Conservation (phyloP, 2,888 invertebrate genomes). For the Oscheius sp. region DNA sequence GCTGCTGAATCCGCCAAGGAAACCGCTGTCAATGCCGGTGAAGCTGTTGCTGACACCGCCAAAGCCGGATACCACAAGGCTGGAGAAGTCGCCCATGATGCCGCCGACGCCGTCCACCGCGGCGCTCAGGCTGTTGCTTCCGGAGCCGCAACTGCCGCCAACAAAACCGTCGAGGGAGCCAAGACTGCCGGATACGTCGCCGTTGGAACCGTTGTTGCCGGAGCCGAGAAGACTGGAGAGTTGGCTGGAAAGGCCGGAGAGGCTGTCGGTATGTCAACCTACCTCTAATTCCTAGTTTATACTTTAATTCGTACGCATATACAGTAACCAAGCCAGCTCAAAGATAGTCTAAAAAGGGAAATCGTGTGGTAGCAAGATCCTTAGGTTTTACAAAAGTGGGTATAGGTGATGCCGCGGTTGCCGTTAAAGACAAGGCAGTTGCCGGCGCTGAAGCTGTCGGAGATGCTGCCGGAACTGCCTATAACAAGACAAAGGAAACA, state of each 20-base stretch:
- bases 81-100: not conserved
- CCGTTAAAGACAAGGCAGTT: conserved; percentile 36
- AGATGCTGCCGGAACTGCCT: conserved; percentile 37
- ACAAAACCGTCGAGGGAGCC: conserved; percentile 18
- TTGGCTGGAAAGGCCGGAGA: conserved; percentile 9
- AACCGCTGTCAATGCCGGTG: conserved; percentile 23
- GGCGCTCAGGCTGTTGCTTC: conserved; percentile 33
- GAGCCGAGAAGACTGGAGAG: conserved; percentile 13
- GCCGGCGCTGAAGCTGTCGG: conserved; percentile 28
- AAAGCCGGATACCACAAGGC: conserved; percentile 5
- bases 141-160: conserved; percentile 4
- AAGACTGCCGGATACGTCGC: conserved; percentile 6
- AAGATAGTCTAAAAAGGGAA: no score
- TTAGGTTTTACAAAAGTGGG: no score
- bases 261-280: not conserved
- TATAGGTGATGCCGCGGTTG: conserved; percentile 32
- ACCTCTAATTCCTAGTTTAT: no score
- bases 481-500: not conserved
- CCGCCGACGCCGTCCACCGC: conserved; percentile 14
- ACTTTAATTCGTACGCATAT: no score
- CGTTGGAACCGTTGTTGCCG: conserved; percentile 3
- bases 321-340: no score
- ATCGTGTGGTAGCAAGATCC: no score
- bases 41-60: conserved; percentile 18
- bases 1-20: conserved; percentile 36